Evolutionary conservation across 35 echinoderm and acorn worm species (phyloP).

Genomic region (Ptychodera flava): DNA sequence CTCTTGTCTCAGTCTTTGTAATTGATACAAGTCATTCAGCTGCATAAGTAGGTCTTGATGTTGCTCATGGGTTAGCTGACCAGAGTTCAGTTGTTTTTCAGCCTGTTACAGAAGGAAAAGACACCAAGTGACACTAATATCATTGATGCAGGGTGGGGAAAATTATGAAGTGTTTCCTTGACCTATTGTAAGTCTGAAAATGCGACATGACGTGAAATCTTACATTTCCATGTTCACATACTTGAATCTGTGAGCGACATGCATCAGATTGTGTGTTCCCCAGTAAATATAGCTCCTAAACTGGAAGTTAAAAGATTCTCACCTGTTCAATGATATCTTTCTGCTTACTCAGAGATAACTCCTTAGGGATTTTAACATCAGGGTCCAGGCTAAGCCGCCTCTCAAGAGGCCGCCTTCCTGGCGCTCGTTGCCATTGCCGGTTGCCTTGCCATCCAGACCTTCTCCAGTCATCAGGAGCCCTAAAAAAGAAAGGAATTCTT

Average conservation of each 20-base stretch:
- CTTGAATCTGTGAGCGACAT: too few species aligned
- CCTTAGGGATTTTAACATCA: slow-evolving; percentile 81
- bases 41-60: slow-evolving; percentile 72
- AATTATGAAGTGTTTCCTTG: too few species aligned
- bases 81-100: slow-evolving; percentile 73
- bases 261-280: too few species aligned
- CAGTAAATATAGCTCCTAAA: too few species aligned
- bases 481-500: too few species aligned
- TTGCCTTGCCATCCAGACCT: not conserved
- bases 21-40: slow-evolving; percentile 66
- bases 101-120: slow-evolving; percentile 33
- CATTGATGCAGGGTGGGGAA: too few species aligned
- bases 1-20: slow-evolving; percentile 54
- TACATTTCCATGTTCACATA: too few species aligned
- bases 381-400: slow-evolving; percentile 61
- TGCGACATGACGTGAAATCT: too few species aligned
- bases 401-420: not conserved
- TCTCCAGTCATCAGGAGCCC: not conserved
- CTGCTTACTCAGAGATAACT: slow-evolving; percentile 62
- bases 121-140: too few species aligned
- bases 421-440: not conserved
- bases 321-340: slow-evolving; percentile 63
- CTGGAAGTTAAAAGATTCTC: too few species aligned
- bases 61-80: slow-evolving; percentile 63
- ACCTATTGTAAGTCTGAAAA: too few species aligned